phyloP scores from a whole-genome alignment of 2,113 vertebrate species.

The Xiphorhynchus elegans region DNA sequence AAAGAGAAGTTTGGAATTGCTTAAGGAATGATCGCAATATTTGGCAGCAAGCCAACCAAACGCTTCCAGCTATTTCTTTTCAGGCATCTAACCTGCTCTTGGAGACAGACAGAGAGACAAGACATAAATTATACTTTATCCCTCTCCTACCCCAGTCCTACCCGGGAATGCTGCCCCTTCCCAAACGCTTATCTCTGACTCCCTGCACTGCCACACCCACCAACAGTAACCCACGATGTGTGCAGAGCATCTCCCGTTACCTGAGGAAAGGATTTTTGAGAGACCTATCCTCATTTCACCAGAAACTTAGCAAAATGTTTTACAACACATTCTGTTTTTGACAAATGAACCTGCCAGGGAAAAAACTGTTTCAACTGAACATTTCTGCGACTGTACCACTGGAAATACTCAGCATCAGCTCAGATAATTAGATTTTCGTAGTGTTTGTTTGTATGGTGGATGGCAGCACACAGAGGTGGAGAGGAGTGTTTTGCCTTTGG shows the following conservation, averaged over 20 bases:
- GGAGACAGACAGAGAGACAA: background rate
- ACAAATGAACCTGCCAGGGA: slow-evolving; percentile 5
- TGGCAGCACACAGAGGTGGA: background rate
- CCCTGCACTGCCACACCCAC: background rate
- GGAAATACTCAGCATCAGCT: background rate
- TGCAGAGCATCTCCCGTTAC: background rate
- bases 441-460: background rate
- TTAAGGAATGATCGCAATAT: background rate
- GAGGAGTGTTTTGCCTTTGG: background rate
- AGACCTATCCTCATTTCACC: background rate
- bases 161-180: background rate
- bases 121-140: background rate
- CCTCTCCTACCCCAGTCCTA: background rate
- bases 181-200: background rate
- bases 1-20: background rate
- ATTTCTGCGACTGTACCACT: background rate
- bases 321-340: background rate
- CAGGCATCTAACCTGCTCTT: background rate
- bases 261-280: background rate
- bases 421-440: background rate
- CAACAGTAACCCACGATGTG: background rate
- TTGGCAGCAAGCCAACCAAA: background rate
- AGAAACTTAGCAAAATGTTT: background rate
- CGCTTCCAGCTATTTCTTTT: background rate
- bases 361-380: background rate